Base-by-base conservation (phyloP, 2,113 vertebrate genomes). In the Holacanthus passer region DNA sequence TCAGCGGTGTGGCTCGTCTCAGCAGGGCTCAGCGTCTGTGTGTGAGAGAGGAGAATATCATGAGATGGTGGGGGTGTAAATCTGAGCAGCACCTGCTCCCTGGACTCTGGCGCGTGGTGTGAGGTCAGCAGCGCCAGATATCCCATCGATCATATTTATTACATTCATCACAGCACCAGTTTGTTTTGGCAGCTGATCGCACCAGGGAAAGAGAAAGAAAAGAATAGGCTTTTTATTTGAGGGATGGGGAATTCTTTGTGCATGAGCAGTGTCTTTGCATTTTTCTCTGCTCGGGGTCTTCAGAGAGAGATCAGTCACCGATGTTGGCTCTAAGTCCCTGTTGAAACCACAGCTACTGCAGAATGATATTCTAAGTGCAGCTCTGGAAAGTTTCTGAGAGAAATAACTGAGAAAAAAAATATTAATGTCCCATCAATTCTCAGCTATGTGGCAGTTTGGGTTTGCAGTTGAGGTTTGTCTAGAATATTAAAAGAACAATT, bases 161-260 rank as follows among this genome's bases (percentile, higher is more conserved):
- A 89, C 83, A 81, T 88, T 92, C 90, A 91, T 93, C 93, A 82
- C 92, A 88, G 93, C 81, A 22, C 67, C 87, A 65, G 88, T 94
- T 93, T 95, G 94, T 94, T 95, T 95, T 95, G 93, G 91, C 93
- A 94, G 93, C 92, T 93, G 91, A 93, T 87, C 64, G 84, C 84
- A 88, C 81, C 73, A 17, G 66, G 74, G 50, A 69, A 37, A 67
- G 81, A 69, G 83, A 72, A 75, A 48, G 60, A 66, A 72, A 73
- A 81, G 81, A 90, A 87, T 58, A 59, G 79, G 22, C 58, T 59
- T 93, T 91, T 93, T 81, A 85, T 90, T 84, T 63, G 60, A 87
- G 52, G 29, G 37, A 66, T 8, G 19, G 73, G 69, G 74, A 87
- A 90, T 85, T 70, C 65, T 91, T 88, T 85, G 67, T 81, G 88